phyloP scores from a whole-genome alignment of 2,797 vertebrate species.

The Cynodonichthys magdalenae region DNA sequence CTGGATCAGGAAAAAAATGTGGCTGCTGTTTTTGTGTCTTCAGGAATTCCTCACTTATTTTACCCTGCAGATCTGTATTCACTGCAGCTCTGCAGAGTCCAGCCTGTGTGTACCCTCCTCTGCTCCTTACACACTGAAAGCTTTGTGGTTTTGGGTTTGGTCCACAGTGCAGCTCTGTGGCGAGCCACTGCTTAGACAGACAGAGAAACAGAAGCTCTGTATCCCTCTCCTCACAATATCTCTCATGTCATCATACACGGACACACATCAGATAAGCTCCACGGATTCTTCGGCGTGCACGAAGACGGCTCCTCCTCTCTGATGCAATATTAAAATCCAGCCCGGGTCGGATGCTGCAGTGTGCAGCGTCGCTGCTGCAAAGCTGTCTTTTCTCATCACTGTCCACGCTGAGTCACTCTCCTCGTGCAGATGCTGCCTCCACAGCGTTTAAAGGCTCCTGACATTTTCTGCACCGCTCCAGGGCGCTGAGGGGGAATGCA shows the following conservation, averaged over 20 bases:
- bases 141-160: slow-evolving; percentile 68
- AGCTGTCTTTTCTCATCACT: slow-evolving; percentile 69
- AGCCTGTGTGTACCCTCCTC: slow-evolving; percentile 25
- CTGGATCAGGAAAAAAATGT: slow-evolving; percentile 7
- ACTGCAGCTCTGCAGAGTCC: slow-evolving; percentile 30
- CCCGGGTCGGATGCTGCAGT: slow-evolving; percentile 47
- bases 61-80: slow-evolving; percentile 26
- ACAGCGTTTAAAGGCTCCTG: slow-evolving; percentile 45
- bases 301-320: slow-evolving; percentile 36
- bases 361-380: slow-evolving; percentile 45
- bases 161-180: slow-evolving; percentile 66
- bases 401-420: slow-evolving; percentile 70
- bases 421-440: slow-evolving; percentile 43
- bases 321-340: slow-evolving; percentile 75
- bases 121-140: slow-evolving; percentile 32
- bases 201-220: slow-evolving; percentile 51
- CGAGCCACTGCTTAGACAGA: slow-evolving; percentile 53
- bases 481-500: slow-evolving; percentile 46
- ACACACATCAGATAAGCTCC: slow-evolving; percentile 43
- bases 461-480: slow-evolving; percentile 47
- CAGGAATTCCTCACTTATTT: slow-evolving; percentile 23
- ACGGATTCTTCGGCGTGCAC: slow-evolving; percentile 27
- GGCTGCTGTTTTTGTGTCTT: slow-evolving; percentile 17
- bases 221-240: slow-evolving; percentile 54
- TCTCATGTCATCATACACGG: slow-evolving; percentile 55